phyloP scores from a whole-genome alignment of 1,140 invertebrate species.

The Tetraneura akinire region DNA sequence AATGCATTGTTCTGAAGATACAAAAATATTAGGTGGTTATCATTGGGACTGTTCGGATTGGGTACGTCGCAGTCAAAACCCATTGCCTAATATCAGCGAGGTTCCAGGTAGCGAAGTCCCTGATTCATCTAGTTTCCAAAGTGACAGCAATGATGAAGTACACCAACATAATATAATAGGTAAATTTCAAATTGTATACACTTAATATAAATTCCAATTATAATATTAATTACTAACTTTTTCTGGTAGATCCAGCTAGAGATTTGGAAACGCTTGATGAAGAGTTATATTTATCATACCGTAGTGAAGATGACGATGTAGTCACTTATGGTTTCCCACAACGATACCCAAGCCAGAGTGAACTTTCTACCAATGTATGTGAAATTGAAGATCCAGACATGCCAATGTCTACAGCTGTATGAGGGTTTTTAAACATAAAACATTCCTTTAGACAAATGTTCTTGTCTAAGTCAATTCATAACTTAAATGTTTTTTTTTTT shows the following conservation, averaged over 20 bases:
- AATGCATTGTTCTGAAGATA: conserved; percentile 47
- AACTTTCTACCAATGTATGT: conserved; percentile 83
- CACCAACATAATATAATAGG: conserved; percentile 45
- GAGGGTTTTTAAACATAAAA: not conserved
- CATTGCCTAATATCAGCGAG: conserved; percentile 87
- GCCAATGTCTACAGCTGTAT: conserved; percentile 49
- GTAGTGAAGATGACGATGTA: conserved; percentile 69
- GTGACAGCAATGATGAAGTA: conserved; percentile 84
- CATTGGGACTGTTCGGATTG: conserved; percentile 97
- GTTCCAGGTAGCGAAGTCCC: conserved; percentile 87
- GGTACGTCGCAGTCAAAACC: conserved; percentile 79
- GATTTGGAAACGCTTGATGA: conserved; percentile 71
- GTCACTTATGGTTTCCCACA: conserved; percentile 71
- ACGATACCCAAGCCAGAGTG: conserved; percentile 68
- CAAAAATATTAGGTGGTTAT: conserved; percentile 66
- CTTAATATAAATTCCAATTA: not conserved
- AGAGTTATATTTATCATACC: conserved; percentile 79
- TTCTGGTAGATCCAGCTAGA: conserved; percentile 63
- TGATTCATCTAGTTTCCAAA: conserved; percentile 85
- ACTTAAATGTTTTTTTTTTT: not conserved
- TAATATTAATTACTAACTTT: not conserved
- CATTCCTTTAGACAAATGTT: conserved; percentile 31
- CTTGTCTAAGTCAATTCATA: not conserved
- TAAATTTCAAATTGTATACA: no score
- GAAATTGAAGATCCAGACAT: conserved; percentile 88